Conservation (phyloP, 2,888 invertebrate genomes). For the Chalcis sispes region DNA sequence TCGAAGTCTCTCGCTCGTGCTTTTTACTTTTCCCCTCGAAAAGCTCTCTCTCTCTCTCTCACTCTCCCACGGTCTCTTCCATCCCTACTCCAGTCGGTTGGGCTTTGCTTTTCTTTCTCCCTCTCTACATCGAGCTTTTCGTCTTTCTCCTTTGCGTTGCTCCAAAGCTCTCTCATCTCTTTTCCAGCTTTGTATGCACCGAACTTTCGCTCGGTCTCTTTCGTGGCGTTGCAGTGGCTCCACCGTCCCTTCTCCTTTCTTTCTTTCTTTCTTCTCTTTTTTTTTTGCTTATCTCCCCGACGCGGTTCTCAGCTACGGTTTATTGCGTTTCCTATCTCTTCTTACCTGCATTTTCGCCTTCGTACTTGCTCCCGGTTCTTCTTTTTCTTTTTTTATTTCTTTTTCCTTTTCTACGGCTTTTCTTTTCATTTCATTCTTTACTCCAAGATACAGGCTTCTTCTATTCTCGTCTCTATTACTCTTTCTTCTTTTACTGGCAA, state of each 20-base stretch:
- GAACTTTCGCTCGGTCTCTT: background rate
- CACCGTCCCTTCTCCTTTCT: background rate
- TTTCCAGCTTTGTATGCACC: background rate
- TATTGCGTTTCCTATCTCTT: slow-evolving; percentile 19
- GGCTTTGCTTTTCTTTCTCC: too few species aligned
- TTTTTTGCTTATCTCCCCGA: background rate
- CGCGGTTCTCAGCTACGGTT: slow-evolving; percentile 7
- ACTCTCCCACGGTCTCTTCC: too few species aligned
- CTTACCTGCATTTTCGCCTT: slow-evolving; percentile 24
- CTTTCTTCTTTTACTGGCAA: too few species aligned
- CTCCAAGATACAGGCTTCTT: background rate
- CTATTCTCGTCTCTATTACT: background rate
- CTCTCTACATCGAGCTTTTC: background rate
- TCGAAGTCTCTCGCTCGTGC: slow-evolving; percentile 53
- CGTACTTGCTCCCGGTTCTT: background rate
- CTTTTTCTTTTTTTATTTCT: background rate
- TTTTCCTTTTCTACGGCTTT: too few species aligned
- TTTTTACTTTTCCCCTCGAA: slow-evolving; percentile 66
- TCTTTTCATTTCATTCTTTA: slow-evolving; percentile 9
- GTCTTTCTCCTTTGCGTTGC: too few species aligned
- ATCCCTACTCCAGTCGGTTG: background rate
- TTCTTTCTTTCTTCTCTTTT: slow-evolving; percentile 1
- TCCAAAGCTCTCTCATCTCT: too few species aligned
- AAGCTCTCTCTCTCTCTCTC: slow-evolving; percentile 27
- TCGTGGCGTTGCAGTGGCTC: background rate